Evolutionary conservation across 2,888 invertebrate genomes (phyloP).

Genomic region (Epiblema foenella): DNA sequence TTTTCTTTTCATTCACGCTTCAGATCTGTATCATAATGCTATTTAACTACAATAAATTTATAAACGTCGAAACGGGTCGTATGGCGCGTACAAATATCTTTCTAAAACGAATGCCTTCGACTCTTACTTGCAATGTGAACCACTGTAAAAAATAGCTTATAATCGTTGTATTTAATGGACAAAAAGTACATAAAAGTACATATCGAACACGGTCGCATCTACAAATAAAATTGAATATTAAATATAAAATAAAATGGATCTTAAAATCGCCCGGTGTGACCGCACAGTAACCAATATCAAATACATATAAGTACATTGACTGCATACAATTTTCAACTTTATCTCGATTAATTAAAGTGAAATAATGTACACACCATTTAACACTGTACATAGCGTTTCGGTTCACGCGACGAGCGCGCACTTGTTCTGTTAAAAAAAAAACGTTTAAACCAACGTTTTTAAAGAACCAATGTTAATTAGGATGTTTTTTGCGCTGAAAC

Average conservation of each 20-base stretch:
- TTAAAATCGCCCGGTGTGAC: conserved; percentile 36
- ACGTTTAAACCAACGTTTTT: conserved; percentile 46
- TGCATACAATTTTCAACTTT: not conserved
- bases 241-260: conserved; percentile 3
- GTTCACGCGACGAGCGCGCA: conserved; percentile 43
- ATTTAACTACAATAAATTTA: not conserved
- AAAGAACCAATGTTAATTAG: conserved; percentile 50
- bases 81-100: too few species aligned
- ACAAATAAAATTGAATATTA: not conserved
- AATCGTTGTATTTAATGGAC: not conserved
- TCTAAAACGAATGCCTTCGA: too few species aligned
- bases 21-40: not conserved
- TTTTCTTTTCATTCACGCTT: conserved; percentile 13
- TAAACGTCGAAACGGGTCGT: too few species aligned
- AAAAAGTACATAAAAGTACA: too few species aligned
- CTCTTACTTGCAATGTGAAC: too few species aligned
- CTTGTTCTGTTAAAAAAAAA: conserved; percentile 35
- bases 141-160: too few species aligned
- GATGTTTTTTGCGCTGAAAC: conserved; percentile 35
- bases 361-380: not conserved
- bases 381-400: conserved; percentile 44
- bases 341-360: not conserved
- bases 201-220: not conserved
- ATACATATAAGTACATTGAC: not conserved
- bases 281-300: conserved; percentile 35